Conservation (phyloP, 2,888 invertebrate species). For the Torymus aiolomorphi region DNA sequence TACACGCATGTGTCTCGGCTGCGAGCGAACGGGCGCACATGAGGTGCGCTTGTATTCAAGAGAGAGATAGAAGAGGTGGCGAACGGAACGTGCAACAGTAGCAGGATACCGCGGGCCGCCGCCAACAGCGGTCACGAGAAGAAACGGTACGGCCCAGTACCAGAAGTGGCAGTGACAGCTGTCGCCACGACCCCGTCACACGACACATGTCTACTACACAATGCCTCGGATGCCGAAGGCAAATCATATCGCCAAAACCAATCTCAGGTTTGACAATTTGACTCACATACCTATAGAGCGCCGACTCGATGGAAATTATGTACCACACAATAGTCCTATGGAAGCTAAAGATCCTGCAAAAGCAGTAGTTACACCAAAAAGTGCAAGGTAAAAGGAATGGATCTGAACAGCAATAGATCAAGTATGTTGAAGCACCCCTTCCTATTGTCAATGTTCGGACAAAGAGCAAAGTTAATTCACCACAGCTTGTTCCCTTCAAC, state of each 20-base stretch:
- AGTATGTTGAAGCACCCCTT: slow-evolving; percentile 92
- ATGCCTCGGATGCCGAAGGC: slow-evolving; percentile 58
- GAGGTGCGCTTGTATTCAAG: not conserved
- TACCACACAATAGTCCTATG: slow-evolving; percentile 50
- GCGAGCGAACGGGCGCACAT: not conserved
- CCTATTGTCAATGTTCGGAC: slow-evolving; percentile 95
- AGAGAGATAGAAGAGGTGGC: slow-evolving; percentile 71
- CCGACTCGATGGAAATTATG: slow-evolving; percentile 58
- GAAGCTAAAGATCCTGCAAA: slow-evolving; percentile 41
- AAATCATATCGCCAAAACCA: slow-evolving; percentile 74
- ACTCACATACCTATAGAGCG: slow-evolving; percentile 58
- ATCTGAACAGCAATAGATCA: slow-evolving; percentile 78
- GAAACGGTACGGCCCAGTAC: slow-evolving; percentile 32
- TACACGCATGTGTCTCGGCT: slow-evolving; percentile 4
- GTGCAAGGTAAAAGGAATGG: slow-evolving; percentile 73
- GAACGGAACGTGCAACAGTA: slow-evolving; percentile 71
- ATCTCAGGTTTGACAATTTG: slow-evolving; percentile 64
- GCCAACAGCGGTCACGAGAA: slow-evolving; percentile 55
- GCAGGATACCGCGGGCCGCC: slow-evolving; percentile 59
- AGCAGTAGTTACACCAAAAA: slow-evolving; percentile 63
- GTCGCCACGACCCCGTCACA: no score
- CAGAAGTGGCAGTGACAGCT: not conserved
- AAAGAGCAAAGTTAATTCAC: slow-evolving; percentile 77
- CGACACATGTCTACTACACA: slow-evolving; percentile 73
- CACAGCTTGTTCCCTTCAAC: slow-evolving; percentile 12